Percentiles rank a stretch among this genome's conserved stretches.
Evolutionary conservation across 2,888 invertebrate species (phyloP).

Genomic region (Eurytoma adleriae): DNA sequence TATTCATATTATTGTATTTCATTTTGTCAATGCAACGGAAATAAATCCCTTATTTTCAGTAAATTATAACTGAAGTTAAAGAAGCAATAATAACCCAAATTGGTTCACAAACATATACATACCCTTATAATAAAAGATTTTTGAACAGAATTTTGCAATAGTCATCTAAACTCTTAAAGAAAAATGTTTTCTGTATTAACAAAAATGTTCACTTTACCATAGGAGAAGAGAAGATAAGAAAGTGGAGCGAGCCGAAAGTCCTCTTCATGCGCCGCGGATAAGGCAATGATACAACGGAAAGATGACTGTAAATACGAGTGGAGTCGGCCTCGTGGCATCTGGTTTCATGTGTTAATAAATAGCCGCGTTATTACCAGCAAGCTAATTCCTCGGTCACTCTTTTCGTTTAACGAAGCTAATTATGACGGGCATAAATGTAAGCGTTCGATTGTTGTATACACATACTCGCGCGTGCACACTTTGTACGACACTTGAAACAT

Average conservation of each 20-base stretch:
- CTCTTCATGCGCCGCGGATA: conserved; percentile 10
- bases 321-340: conserved; percentile 58
- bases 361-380: conserved; percentile 73
- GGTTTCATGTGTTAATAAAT: conserved; percentile 75
- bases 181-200: not conserved
- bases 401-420: conserved; percentile 75
- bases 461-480: conserved; percentile 57
- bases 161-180: too few relatives aligned
- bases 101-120: too few relatives aligned
- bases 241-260: conserved; percentile 3
- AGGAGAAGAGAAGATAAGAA: conserved; percentile 28
- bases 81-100: too few relatives aligned
- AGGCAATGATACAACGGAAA: conserved; percentile 29
- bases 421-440: conserved; percentile 74
- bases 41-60: too few relatives aligned
- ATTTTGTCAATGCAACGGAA: too few relatives aligned
- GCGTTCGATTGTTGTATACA: conserved; percentile 74
- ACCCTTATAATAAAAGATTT: too few relatives aligned
- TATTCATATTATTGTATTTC: too few relatives aligned
- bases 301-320: conserved; percentile 41
- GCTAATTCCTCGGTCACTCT: conserved; percentile 74
- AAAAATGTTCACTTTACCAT: conserved; percentile 45
- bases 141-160: too few relatives aligned
- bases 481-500: conserved; percentile 47
- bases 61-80: too few relatives aligned